phyloP scores from a whole-genome alignment of 2,113 vertebrate species.

The Tachuris rubrigastra region DNA sequence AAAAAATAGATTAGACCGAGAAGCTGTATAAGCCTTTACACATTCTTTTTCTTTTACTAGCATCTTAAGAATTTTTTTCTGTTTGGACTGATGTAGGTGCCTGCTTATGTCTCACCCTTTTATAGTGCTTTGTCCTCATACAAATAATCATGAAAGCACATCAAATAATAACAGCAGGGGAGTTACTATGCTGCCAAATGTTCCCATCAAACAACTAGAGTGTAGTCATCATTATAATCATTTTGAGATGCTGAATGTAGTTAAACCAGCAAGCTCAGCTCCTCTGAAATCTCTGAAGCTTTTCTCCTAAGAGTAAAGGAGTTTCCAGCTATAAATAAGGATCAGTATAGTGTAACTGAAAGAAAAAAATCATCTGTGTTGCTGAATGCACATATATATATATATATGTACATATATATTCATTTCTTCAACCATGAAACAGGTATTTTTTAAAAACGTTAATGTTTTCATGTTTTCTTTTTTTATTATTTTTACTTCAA shows the following conservation, averaged over 20 bases:
- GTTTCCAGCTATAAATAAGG: not conserved
- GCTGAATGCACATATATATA: not conserved
- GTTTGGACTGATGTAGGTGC: not conserved
- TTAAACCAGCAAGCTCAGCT: slow-evolving; percentile 44
- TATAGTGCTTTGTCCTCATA: slow-evolving; percentile 34
- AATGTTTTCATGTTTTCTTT: not conserved
- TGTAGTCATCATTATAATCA: slow-evolving; percentile 35
- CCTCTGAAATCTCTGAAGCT: slow-evolving; percentile 13
- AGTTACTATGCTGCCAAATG: slow-evolving; percentile 43
- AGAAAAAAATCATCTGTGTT: not conserved
- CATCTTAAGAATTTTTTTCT: not conserved
- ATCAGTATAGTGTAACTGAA: not conserved
- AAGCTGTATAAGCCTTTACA: not conserved
- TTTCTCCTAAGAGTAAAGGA: not conserved
- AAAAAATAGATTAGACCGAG: not conserved
- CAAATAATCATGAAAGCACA: slow-evolving; percentile 55
- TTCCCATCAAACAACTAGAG: slow-evolving; percentile 24
- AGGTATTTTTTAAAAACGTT: not conserved
- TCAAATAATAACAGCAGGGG: slow-evolving; percentile 56
- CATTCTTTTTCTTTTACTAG: not conserved
- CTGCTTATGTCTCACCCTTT: slow-evolving; percentile 22
- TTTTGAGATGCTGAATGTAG: slow-evolving; percentile 15
- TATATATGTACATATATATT: not conserved
- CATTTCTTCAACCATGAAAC: not conserved
- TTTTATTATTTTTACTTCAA: not conserved